phyloP scores from a whole-genome alignment of 2,113 vertebrate species.

The Rhadina sibilatrix region DNA sequence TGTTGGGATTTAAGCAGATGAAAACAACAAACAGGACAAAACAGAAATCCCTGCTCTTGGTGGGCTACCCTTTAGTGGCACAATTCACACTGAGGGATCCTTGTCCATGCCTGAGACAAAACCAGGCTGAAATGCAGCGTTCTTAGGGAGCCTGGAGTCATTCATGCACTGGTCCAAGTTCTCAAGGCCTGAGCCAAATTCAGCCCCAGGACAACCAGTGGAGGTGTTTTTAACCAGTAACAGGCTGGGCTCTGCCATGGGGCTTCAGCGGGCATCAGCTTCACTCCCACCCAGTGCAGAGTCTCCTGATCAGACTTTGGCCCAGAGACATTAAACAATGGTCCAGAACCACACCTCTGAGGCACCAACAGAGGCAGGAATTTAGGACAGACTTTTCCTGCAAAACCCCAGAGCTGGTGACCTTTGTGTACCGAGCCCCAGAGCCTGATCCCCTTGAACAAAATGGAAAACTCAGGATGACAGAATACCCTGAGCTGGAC shows the following conservation, averaged over 20 bases:
- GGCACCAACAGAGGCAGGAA: neutral
- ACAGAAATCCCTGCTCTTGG: neutral
- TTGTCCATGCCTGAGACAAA: neutral
- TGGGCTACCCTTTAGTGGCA: neutral
- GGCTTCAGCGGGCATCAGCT: neutral
- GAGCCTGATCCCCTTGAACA: neutral
- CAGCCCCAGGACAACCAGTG: neutral
- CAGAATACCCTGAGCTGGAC: neutral
- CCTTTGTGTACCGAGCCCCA: accelerated
- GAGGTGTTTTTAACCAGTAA: neutral
- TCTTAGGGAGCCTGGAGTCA: neutral
- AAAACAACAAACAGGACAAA: neutral
- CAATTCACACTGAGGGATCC: neutral
- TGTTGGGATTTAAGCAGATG: neutral
- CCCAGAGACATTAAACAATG: neutral
- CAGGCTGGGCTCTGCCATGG: neutral
- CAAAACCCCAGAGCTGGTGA: neutral
- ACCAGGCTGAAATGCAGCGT: accelerated
- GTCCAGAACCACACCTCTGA: neutral
- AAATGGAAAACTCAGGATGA: neutral
- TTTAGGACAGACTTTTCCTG: neutral
- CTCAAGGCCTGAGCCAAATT: neutral
- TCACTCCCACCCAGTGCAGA: neutral
- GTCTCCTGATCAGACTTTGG: neutral
- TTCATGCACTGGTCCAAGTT: neutral